Conservation (phyloP, 2,888 invertebrate species). For the Chymomyza procnemis region DNA sequence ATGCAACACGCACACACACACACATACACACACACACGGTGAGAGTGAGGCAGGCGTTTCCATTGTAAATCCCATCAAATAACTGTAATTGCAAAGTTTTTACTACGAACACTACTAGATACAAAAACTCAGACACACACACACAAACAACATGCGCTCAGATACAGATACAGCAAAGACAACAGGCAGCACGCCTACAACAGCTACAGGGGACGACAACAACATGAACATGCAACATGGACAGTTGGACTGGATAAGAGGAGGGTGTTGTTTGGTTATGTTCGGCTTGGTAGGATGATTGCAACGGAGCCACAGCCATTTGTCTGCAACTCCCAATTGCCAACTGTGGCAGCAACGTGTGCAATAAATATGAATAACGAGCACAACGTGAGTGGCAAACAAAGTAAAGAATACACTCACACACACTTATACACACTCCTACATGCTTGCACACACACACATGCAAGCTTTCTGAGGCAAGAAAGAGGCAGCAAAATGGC, state of each 20-base stretch:
- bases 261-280: neutral
- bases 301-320: slow-evolving; percentile 33
- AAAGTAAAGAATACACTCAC: slow-evolving; percentile 49
- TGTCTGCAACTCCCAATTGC: slow-evolving; percentile 44
- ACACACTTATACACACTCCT: slow-evolving; percentile 12
- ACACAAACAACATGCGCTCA: slow-evolving; percentile 22
- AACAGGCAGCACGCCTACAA: slow-evolving; percentile 17
- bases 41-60: slow-evolving; percentile 33
- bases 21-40: neutral
- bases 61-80: slow-evolving; percentile 68
- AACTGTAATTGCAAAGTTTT: slow-evolving; percentile 74
- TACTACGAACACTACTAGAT: slow-evolving; percentile 48
- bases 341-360: slow-evolving; percentile 51
- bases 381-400: slow-evolving; percentile 73
- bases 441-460: slow-evolving; percentile 6
- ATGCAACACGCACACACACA: neutral
- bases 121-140: neutral
- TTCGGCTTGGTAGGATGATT: neutral
- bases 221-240: slow-evolving; percentile 59
- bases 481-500: slow-evolving; percentile 53
- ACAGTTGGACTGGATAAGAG: neutral
- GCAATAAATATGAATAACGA: slow-evolving; percentile 75
- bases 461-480: neutral
- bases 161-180: slow-evolving; percentile 26
- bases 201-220: neutral